Evolutionary conservation across 2,113 vertebrate genomes (phyloP).

Genomic region (Pygoscelis adeliae): DNA sequence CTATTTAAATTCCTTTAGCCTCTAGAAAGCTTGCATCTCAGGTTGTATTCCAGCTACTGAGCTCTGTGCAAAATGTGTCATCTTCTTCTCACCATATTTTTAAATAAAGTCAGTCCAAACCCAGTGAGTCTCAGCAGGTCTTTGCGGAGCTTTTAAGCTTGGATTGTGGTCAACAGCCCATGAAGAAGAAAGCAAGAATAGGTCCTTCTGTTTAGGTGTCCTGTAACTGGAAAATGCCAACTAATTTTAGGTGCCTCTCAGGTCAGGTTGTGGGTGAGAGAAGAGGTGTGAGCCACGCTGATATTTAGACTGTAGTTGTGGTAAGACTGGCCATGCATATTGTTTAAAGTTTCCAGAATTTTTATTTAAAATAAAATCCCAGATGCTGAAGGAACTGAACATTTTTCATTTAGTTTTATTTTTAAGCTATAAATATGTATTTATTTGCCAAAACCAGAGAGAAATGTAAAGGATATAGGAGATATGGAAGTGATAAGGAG

Average conservation of each 20-base stretch:
- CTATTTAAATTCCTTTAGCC: neutral
- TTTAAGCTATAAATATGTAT: neutral
- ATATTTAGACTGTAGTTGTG: neutral
- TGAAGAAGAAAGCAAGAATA: neutral
- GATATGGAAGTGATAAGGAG: neutral
- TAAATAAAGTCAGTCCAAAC: neutral
- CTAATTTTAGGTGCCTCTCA: neutral
- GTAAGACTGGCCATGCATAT: neutral
- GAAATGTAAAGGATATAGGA: neutral
- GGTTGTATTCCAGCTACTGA: neutral
- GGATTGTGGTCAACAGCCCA: accelerated
- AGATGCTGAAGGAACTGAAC: neutral
- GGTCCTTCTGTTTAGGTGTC: neutral
- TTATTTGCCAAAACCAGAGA: neutral
- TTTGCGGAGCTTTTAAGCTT: neutral
- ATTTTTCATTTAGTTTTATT: neutral
- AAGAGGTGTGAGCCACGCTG: neutral
- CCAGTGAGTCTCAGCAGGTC: neutral
- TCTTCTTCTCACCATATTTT: neutral
- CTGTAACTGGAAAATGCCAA: neutral
- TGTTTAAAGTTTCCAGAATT: neutral
- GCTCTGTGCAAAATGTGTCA: neutral
- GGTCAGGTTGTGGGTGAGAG: neutral
- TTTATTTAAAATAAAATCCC: neutral
- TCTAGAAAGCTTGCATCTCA: neutral